Percentiles rank a stretch among this genome's conserved stretches.
Evolutionary conservation across 2,113 vertebrate genomes (phyloP).

Genomic region (Pomatorhinus ruficollis): DNA sequence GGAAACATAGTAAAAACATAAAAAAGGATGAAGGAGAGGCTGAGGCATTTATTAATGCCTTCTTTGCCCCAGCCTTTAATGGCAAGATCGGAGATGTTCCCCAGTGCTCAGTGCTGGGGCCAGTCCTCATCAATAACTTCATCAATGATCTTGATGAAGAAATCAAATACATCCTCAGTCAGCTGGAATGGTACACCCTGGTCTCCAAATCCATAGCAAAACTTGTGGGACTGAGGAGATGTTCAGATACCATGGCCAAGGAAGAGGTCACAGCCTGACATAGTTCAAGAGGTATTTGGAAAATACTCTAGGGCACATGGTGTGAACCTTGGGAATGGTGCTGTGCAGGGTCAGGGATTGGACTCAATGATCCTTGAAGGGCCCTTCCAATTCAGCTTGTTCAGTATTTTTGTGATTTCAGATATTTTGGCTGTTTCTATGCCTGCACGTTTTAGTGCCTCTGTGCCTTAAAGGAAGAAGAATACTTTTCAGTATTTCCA

Average conservation of each 20-base stretch:
- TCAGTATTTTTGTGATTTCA: neutral
- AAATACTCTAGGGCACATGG: neutral
- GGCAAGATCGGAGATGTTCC: neutral
- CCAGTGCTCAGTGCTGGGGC: neutral
- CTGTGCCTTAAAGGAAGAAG: neutral
- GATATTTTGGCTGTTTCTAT: neutral
- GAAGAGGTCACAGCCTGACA: neutral
- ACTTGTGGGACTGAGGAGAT: neutral
- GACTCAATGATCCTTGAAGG: neutral
- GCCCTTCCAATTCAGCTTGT: neutral
- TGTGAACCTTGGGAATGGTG: neutral
- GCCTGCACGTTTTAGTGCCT: neutral
- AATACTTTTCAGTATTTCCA: neutral
- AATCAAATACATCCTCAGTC: neutral
- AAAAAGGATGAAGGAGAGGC: neutral
- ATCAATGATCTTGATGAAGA: neutral
- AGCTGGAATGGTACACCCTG: neutral
- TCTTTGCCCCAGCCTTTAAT: neutral
- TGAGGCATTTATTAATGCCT: neutral
- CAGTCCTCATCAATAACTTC: neutral
- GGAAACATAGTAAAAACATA: neutral
- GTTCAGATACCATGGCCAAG: neutral
- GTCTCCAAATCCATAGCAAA: neutral
- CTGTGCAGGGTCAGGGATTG: neutral
- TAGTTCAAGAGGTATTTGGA: accelerated